Conservation (phyloP, 37 sponge, comb jelly and placozoan species). For the Spongilla lacustris region DNA sequence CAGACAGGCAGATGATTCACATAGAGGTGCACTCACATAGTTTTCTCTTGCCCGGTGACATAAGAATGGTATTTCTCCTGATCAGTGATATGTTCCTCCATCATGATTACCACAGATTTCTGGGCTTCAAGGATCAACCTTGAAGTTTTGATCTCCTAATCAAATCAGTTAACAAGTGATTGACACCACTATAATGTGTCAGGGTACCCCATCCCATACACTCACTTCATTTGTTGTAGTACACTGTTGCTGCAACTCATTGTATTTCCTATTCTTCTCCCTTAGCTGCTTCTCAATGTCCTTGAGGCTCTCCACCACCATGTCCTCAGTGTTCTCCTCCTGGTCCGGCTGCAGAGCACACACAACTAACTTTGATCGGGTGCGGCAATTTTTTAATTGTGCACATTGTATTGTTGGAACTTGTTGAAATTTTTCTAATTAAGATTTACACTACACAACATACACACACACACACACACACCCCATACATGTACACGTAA, state of each 20-base stretch:
- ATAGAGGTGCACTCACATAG: conserved; percentile 16
- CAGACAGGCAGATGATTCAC: conserved; percentile 12
- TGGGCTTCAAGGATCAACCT: conserved; percentile 71
- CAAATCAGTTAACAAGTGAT: neutral
- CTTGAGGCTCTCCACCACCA: conserved; percentile 27
- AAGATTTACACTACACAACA: neutral
- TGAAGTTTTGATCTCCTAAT: conserved; percentile 49
- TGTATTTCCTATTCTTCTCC: conserved; percentile 41
- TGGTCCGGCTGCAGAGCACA: neutral
- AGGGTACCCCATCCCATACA: neutral
- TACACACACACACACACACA: too few relatives aligned
- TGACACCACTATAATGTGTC: neutral
- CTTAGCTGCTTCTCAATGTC: conserved; percentile 31
- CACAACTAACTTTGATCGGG: neutral
- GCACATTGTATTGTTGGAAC: too few relatives aligned
- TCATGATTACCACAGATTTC: conserved; percentile 55
- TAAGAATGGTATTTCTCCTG: conserved; percentile 40
- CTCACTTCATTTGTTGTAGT: conserved; percentile 42
- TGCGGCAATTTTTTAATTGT: too few relatives aligned
- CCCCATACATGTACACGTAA: neutral
- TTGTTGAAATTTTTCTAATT: too few relatives aligned
- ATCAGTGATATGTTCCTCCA: conserved; percentile 55
- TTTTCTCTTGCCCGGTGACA: conserved; percentile 7
- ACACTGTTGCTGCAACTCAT: conserved; percentile 27
- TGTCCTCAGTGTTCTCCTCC: conserved; percentile 25